Base-by-base conservation (phyloP, 2,888 invertebrate genomes). In the Erynnis tages region DNA sequence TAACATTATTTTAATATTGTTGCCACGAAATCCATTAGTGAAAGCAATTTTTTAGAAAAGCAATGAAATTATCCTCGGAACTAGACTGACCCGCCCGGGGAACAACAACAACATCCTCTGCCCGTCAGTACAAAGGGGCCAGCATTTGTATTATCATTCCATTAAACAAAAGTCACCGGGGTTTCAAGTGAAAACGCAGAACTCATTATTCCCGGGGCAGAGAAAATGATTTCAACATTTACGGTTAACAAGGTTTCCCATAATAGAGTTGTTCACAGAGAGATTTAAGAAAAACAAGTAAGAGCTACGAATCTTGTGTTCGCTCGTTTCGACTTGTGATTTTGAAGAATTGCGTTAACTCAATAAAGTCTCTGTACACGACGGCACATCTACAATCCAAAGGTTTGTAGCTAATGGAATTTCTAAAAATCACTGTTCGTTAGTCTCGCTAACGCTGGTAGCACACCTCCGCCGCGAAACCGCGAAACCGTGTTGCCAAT, bases 101-200 rank as follows among this genome's bases (percentile, higher is more conserved):
- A 80, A 82, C 82, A 82, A 83, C 82, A 85, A 83, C 82, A 84
- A 83, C 79, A 83, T 83, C 76, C 77, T 75, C 78, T 71, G 71
- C 71, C 74, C 66, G 76, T 76, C 78, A 84, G 85, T 83, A 87
- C 86, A 86, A 84, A 86, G 86, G 81, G 79, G 80, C 76, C 71
- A 85, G 78, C 82, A 83, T 82, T 85, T 74, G 81, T 88, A 87
- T 89, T 89, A 88, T 89, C 84, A 88, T 89, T 89, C 86, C 88
- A 89, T 89, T 89, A 87, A 86, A 87, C 84, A 88, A 87, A 87
- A 87, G 88, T 89, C 87, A 87, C 87, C 80, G 78, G 81, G 78
- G 82, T 86, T 88, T 83, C 84, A 76, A 87, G 85, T 84, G 83
- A 87, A 87, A 88, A 86, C 85, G 82, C 82, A 82, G 82, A 86